Percentiles rank a stretch among this genome's conserved stretches.
Evolutionary conservation across 2,797 vertebrate genomes (phyloP).

Genomic region (Myiothlypis coronata): DNA sequence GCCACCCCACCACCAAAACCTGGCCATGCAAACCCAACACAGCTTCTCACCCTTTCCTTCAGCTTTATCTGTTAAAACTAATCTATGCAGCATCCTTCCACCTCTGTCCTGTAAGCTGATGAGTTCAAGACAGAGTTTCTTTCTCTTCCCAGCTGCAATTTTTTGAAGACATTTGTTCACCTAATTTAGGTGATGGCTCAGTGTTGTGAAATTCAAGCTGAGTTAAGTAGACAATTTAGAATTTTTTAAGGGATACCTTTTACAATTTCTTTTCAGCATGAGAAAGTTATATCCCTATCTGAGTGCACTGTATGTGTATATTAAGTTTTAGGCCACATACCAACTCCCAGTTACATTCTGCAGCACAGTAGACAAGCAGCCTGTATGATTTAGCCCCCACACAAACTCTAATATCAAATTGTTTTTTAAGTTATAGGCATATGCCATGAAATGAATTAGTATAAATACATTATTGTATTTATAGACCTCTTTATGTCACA

Average conservation of each 20-base stretch:
- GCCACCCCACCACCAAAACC: neutral
- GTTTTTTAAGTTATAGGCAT: neutral
- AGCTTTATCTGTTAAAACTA: neutral
- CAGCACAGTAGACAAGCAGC: neutral
- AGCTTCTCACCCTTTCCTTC: neutral
- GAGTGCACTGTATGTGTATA: neutral
- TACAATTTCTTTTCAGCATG: neutral
- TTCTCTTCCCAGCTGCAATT: neutral
- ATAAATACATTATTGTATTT: neutral
- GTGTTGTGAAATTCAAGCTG: neutral
- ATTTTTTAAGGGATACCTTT: neutral
- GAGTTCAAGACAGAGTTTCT: neutral
- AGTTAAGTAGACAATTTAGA: neutral
- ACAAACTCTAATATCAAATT: neutral
- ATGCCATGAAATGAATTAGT: neutral
- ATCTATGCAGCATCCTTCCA: neutral
- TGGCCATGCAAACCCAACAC: neutral
- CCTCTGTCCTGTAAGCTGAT: neutral
- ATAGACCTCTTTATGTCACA: neutral
- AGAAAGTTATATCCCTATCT: neutral
- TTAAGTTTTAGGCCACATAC: neutral
- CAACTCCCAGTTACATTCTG: neutral
- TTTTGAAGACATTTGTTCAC: neutral
- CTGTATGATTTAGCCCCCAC: neutral
- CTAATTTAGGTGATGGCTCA: neutral